A percentile compares a stretch with the other conserved stretches of the same genome.
These are phyloP conservation scores for Limosa lapponica DNA, from an alignment of 2,797 vertebrate genomes.

Conservation along the genomic window DNA sequence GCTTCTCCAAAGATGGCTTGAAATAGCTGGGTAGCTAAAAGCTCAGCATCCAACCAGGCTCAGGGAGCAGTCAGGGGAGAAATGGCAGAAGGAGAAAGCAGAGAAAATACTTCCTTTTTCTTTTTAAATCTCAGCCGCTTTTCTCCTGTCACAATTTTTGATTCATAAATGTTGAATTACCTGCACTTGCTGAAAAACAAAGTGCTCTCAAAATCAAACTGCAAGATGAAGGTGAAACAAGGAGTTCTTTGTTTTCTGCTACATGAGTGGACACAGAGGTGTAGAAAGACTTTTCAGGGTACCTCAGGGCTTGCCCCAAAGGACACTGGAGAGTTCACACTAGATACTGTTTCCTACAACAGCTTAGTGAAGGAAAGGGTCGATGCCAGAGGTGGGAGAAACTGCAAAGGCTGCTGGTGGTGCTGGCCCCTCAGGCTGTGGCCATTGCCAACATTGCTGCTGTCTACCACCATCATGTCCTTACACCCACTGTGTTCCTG, in stretches of 20 bases:
- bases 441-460: not conserved
- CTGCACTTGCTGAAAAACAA: not conserved
- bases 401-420: not conserved
- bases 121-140: not conserved
- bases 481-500: not conserved
- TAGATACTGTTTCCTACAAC: not conserved
- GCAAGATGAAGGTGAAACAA: not conserved
- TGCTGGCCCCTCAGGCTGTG: not conserved
- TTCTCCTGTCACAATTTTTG: not conserved
- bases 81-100: not conserved
- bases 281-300: not conserved
- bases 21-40: rapidly evolving
- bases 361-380: not conserved
- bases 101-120: not conserved
- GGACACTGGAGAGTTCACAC: not conserved
- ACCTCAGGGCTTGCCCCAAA: not conserved
- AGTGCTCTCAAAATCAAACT: not conserved
- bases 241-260: not conserved
- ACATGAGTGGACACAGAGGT: rapidly evolving
- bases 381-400: not conserved
- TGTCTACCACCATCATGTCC: not conserved
- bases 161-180: not conserved
- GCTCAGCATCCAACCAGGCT: rapidly evolving
- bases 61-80: not conserved
- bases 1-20: not conserved